phyloP scores from a whole-genome alignment of 2,113 vertebrate species.

The Engystomops pustulosus region DNA sequence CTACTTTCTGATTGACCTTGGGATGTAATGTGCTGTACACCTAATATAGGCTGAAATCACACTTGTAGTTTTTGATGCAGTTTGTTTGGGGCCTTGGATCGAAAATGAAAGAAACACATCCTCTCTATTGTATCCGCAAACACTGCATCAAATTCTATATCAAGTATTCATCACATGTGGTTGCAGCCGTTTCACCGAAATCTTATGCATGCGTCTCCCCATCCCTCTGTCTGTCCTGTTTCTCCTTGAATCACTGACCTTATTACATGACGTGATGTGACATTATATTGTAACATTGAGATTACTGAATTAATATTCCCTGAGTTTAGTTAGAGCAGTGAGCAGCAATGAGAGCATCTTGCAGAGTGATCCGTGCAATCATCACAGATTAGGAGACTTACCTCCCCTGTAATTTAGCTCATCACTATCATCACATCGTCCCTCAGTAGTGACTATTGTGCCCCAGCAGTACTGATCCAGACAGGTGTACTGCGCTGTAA shows the following conservation, averaged over 20 bases:
- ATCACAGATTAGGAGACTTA: background rate
- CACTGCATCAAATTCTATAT: too few species aligned
- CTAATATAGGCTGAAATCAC: too few species aligned
- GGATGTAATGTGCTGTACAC: too few species aligned
- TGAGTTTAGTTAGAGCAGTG: background rate
- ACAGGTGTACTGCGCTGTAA: conserved; percentile 23
- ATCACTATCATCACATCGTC: conserved; percentile 14
- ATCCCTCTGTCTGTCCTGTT: background rate
- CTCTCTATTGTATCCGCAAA: too few species aligned
- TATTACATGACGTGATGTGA: background rate
- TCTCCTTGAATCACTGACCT: background rate
- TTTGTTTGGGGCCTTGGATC: too few species aligned
- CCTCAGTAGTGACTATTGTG: conserved; percentile 1
- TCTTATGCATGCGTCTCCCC: too few species aligned
- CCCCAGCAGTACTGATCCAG: conserved; percentile 22
- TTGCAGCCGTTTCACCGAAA: too few species aligned
- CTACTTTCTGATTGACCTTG: too few species aligned
- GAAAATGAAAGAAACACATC: too few species aligned
- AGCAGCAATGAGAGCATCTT: background rate
- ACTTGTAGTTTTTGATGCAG: too few species aligned
- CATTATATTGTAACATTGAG: background rate
- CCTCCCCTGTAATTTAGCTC: background rate
- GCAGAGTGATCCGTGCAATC: background rate
- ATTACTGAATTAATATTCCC: background rate
- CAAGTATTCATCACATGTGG: too few species aligned